Evolutionary conservation across 1,140 invertebrate genomes (phyloP), one percentile per base, ranked within the genome.

Genomic region (Dendrolimus kikuchii): DNA sequence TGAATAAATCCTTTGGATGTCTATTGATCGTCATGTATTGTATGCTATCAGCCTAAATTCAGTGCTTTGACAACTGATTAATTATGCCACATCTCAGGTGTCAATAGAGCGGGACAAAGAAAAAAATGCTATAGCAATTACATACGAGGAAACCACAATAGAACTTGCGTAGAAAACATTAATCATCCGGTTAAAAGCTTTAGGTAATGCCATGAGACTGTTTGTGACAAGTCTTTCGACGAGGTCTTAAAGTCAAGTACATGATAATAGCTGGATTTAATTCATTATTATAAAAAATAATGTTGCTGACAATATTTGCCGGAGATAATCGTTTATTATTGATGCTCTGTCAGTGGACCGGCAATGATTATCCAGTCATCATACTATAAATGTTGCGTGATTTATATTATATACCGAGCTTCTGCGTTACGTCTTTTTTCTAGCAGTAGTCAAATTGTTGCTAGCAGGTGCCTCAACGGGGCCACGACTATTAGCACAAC

Each of bases 11-110:
- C 62, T 59, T 57, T 59, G 63, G 70, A 81, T 76, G 54, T 71
- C 71, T 69, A 81, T 76, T 74, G 71, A 84, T 81, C 69, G 70
- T 65, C 55, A 47, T 59, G 60, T 68, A 73, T 76, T 71, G 70
- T 79, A 59, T 57, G 63, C 54, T 64, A 65, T 66, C 74, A 66
- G 59, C 69, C 77, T 64, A 82, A 66, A 76, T 76, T 72, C 69
- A 56, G 66, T 57, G 68, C 68, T 66, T 72, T 79, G 80, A 85
- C 81, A 85, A 77, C 74, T 79, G 81, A 86, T 86, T 81, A 23
- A 23, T 23, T 81, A 86, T 86, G 58, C 58, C 59, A 55, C 46
- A 61, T 52, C 75, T 77, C 74, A 77, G 75, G 77, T 83, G 80
- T 81, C 78, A 83, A 77, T 70, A 75, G 59, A 61, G 49, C 49